Evolutionary conservation across 2,113 vertebrate genomes (phyloP), one percentile per base, ranked within the genome.

Genomic region (Azemiops feae): DNA sequence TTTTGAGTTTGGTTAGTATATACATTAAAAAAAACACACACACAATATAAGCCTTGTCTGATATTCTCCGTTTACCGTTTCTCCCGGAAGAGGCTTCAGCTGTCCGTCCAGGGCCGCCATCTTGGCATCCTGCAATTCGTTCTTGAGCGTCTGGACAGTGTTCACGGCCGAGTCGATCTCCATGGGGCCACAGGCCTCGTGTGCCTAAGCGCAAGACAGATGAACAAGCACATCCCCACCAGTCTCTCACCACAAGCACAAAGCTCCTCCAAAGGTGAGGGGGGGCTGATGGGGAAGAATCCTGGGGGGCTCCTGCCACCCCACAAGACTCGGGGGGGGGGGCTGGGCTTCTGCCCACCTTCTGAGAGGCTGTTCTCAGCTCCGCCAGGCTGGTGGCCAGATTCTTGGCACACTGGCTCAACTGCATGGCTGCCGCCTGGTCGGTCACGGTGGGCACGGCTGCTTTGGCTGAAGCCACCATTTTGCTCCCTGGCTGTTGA

Each of bases 381-480:
- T 99, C 99, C 0, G 99, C 99, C 95, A 99, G 96, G 96, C 99
- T 99, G 96, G 99, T 99, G 30, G 99, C 99, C 54, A 99, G 98
- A 93, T 99, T 99, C 96, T 99, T 99, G 58, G 99, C 99, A 96
- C 99, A 99, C 89, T 99, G 99, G 94, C 99, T 98, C 91, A 99
- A 97, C 95, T 99, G 99, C 99, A 99, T 99, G 18, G 99, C 99
- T 18, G 99, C 99, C 9, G 99, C 99, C 96, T 99, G 99, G 92
- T 99, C 99, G 1, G 98, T 97, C 95, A 99, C 99, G 0, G 99
- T 99, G 3, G 99, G 99, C 53, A 99, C 99, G 0, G 99, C 98
- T 1, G 99, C 99, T 96, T 99, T 99, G 64, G 99, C 99, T 3
- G 99, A 99, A 0, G 98, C 97, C 95, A 99, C 99, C 99, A 99